A percentile compares a stretch with the other conserved stretches of the same genome.
These are phyloP conservation scores for Lophotriccus pileatus DNA, from an alignment of 2,797 vertebrate species.

Conservation along the genomic window DNA sequence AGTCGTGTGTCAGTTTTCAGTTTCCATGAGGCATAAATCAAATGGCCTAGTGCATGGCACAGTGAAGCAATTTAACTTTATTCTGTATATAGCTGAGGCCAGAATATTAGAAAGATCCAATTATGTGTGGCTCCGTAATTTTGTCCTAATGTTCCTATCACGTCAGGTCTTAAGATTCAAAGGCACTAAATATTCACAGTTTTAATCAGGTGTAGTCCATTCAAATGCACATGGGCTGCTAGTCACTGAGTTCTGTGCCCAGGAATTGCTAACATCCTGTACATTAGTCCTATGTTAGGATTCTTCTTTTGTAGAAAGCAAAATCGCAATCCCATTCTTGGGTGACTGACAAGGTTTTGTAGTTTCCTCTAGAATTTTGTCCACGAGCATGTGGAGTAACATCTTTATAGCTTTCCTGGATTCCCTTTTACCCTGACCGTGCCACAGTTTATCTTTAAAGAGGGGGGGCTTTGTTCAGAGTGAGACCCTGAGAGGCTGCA, in stretches of 20 bases:
- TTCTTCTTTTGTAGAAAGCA: background rate
- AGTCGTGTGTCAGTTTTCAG: background rate
- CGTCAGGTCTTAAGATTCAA: background rate
- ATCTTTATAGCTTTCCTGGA: background rate
- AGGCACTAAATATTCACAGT: background rate
- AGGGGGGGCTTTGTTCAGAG: accelerated
- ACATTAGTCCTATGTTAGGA: background rate
- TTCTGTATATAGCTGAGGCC: background rate
- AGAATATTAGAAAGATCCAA: background rate
- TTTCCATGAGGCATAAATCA: background rate
- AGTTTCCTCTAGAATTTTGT: background rate
- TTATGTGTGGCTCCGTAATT: background rate
- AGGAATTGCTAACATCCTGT: background rate
- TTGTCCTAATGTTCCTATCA: background rate
- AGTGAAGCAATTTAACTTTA: background rate
- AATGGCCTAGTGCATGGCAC: background rate
- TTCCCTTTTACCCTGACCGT: background rate
- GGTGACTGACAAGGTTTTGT: background rate
- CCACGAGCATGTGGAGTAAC: background rate
- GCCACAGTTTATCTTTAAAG: background rate
- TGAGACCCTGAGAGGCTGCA: background rate
- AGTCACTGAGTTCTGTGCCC: background rate
- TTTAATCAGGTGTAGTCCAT: background rate
- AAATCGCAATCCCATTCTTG: background rate
- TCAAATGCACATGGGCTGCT: background rate